Conservation (phyloP, 2,113 vertebrate species). For the Osmerus mordax region DNA sequence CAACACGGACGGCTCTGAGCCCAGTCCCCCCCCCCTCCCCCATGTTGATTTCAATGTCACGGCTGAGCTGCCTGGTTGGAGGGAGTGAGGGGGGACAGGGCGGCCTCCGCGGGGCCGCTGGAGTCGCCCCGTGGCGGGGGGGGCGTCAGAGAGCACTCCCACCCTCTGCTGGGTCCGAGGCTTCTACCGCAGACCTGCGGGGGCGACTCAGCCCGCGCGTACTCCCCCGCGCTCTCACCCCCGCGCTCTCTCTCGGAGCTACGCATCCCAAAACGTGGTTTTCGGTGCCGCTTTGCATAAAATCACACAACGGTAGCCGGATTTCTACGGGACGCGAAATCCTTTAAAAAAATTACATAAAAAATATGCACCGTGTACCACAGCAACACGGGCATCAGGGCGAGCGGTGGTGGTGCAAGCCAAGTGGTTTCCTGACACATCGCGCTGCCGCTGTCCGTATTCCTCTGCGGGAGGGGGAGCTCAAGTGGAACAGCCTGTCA, state of each 20-base stretch:
- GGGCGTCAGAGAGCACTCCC: conserved; percentile 27
- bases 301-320: too few relatives aligned
- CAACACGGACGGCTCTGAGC: conserved; percentile 1
- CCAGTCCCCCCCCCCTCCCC: neutral
- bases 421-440: conserved; percentile 5
- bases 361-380: neutral
- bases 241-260: neutral
- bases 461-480: neutral
- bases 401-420: neutral
- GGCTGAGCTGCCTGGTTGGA: conserved; percentile 23
- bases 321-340: too few relatives aligned
- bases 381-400: neutral
- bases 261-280: neutral
- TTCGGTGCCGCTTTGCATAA: neutral
- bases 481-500: conserved; percentile 26
- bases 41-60: conserved; percentile 36
- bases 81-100: neutral
- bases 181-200: neutral
- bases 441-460: conserved; percentile 1
- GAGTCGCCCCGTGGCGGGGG: conserved; percentile 6
- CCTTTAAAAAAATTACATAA: too few relatives aligned
- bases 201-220: too few relatives aligned
- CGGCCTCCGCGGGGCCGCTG: neutral
- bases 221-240: too few relatives aligned
- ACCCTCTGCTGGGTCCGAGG: conserved; percentile 22